Percentiles rank a stretch among this genome's conserved stretches.
These are phyloP conservation scores for Pagetopsis macropterus DNA, from an alignment of 2,797 vertebrate genomes.

Conservation along the genomic window DNA sequence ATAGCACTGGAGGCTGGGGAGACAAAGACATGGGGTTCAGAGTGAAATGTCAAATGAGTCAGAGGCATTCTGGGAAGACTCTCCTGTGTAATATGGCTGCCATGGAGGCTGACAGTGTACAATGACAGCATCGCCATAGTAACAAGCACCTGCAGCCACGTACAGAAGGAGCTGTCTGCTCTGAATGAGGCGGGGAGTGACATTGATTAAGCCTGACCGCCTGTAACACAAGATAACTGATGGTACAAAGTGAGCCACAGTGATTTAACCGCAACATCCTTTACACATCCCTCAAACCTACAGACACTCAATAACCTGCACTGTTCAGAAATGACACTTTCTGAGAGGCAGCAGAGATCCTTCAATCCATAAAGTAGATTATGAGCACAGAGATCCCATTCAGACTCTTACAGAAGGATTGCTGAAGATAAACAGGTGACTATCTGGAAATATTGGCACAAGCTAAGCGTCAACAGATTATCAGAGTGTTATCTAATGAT, in stretches of 20 bases:
- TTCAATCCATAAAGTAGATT: slow-evolving; percentile 20
- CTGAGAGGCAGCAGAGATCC: slow-evolving; percentile 23
- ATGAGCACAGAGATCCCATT: slow-evolving; percentile 29
- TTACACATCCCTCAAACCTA: slow-evolving; percentile 33
- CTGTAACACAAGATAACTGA: slow-evolving; percentile 61
- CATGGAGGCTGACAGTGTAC: slow-evolving; percentile 67
- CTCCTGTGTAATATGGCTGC: slow-evolving; percentile 72
- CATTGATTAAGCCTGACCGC: slow-evolving; percentile 74
- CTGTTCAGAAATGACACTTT: slow-evolving; percentile 34
- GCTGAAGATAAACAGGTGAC: slow-evolving; percentile 31
- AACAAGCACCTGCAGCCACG: slow-evolving; percentile 73
- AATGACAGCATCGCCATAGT: slow-evolving; percentile 64
- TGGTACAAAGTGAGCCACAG: slow-evolving; percentile 30
- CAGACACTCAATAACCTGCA: slow-evolving; percentile 31
- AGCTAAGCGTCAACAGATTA: slow-evolving; percentile 32
- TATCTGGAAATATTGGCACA: slow-evolving; percentile 33
- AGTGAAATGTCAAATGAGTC: slow-evolving; percentile 84
- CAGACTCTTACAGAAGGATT: slow-evolving; percentile 51
- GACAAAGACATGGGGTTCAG: slow-evolving; percentile 58
- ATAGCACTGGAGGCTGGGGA: slow-evolving; percentile 57
- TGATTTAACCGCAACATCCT: slow-evolving; percentile 53
- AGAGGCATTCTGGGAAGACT: slow-evolving; percentile 73
- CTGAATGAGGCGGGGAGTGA: slow-evolving; percentile 52
- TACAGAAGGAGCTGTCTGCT: slow-evolving; percentile 59
- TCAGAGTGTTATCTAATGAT: slow-evolving; percentile 40